Evolutionary conservation across 2,888 invertebrate genomes (phyloP).

Genomic region (Nemoura dubitans): DNA sequence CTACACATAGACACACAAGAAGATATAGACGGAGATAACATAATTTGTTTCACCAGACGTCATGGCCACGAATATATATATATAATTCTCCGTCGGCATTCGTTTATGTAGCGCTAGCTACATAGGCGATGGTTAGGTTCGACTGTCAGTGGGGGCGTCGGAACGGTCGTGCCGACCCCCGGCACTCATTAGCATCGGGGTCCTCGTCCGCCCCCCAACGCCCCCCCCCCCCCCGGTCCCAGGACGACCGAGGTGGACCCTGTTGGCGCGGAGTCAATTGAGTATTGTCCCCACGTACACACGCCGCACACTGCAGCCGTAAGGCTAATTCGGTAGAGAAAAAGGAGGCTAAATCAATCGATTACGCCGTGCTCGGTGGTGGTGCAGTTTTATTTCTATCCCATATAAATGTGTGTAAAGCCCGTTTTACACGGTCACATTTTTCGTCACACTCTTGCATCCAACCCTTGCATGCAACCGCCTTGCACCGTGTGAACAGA

Average conservation of each 20-base stretch:
- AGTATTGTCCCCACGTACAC: conserved; percentile 35
- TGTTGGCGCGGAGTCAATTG: conserved; percentile 30
- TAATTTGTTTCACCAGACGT: conserved; percentile 34
- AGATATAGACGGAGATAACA: conserved; percentile 32
- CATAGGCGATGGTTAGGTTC: neutral
- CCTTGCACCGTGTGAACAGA: too few relatives aligned
- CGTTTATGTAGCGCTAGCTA: conserved; percentile 26
- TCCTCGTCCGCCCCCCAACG: neutral
- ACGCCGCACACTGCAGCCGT: conserved; percentile 18
- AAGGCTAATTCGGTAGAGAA: conserved; percentile 15
- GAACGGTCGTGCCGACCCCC: conserved; percentile 20
- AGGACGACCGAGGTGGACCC: neutral
- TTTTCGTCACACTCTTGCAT: too few relatives aligned
- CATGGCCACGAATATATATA: too few relatives aligned
- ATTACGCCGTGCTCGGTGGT: neutral
- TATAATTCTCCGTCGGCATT: conserved; percentile 28
- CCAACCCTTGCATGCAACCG: too few relatives aligned
- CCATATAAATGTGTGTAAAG: too few relatives aligned
- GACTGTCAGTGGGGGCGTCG: neutral
- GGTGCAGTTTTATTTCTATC: neutral
- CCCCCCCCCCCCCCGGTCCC: neutral
- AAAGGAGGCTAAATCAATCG: conserved; percentile 21
- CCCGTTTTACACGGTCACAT: too few relatives aligned
- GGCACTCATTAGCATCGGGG: conserved; percentile 31
- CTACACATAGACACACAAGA: too few relatives aligned